Base-by-base conservation (phyloP, 1,140 invertebrate genomes). In the Homalodisca vitripennis region DNA sequence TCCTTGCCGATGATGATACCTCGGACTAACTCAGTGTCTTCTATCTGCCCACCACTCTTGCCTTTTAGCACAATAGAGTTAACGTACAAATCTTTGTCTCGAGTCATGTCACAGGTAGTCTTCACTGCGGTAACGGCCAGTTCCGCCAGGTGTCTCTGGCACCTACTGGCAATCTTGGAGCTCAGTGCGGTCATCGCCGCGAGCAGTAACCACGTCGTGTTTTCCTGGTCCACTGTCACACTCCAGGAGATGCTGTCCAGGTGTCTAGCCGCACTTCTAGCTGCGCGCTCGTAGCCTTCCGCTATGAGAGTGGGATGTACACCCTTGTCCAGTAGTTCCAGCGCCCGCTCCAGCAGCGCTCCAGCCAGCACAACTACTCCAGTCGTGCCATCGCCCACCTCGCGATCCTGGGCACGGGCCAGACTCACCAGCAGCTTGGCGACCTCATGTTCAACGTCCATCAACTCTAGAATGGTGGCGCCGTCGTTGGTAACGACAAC, bases 381-480 rank as follows among this genome's bases (percentile, higher is more conserved):
- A 3, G 63, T 66, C 3, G 63, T 66, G 6, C 63, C 63, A 27
- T 66, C 63, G n/a, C 63, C 63, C 20, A 66, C 41, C 41, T 66
- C 63, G 1, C 27, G 32, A 27, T 66, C 63, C 41, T 66, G 63
- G 10, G 63, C n/a, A 6, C 26, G 1, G 12, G 63, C 32, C 14
- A 66, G 32, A 14, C n/a, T 3, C 24, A 66, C 63, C 63, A 66
- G 10, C 41, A 66, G 26, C 63, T 66, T 66, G 24, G 63, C 63
- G 10, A 66, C 41, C 41, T 66, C 63, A 27, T 66, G 2, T 20
- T 66, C 63, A 12, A 31, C 10, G 24, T 66, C 63, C 63, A 66
- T 66, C 1, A 46, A 34, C 6, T 41, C 24, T 24, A 66, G 27
- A 27, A 66, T 66, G 2, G 63, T 66, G 10, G 63, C 63, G 20